These are phyloP conservation scores for Mythimna loreyi DNA, from an alignment of 2,888 invertebrate species.

Conservation along the genomic window DNA sequence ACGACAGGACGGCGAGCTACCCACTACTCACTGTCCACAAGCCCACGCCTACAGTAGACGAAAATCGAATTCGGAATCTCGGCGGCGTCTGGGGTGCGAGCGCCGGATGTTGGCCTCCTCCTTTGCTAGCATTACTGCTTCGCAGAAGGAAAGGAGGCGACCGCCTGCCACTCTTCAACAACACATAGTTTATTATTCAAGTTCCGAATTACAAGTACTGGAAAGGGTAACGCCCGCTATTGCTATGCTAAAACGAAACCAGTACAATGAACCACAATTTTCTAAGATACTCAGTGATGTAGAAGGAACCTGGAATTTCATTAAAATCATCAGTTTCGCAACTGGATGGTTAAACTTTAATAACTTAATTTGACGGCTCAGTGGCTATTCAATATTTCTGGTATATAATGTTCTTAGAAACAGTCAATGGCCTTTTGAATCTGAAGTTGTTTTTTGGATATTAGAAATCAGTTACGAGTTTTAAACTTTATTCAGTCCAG, in stretches of 20 bases:
- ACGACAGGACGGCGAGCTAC: no score
- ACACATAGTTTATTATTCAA: neutral
- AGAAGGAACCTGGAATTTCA: conserved; percentile 27
- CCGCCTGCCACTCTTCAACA: no score
- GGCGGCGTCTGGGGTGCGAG: no score
- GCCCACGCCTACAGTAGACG: no score
- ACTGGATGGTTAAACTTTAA: conserved; percentile 27
- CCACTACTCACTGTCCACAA: no score
- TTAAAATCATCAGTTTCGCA: conserved; percentile 18
- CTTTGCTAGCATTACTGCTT: no score
- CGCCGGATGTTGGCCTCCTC: no score
- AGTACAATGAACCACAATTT: neutral
- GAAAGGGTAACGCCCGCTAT: neutral
- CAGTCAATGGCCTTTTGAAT: conserved; percentile 2
- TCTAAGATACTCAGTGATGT: conserved; percentile 5
- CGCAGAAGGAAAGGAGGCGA: no score
- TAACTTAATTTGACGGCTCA: conserved; percentile 32
- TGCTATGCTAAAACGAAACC: neutral
- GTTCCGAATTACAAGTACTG: neutral
- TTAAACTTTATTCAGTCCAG: no score
- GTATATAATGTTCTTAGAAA: neutral
- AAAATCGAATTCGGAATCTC: no score
- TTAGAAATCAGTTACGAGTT: no score
- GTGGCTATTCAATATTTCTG: conserved; percentile 12
- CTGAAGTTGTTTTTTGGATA: neutral